Evolutionary conservation across 2,888 invertebrate genomes (phyloP), one percentile per base, ranked within the genome.

Genomic region (Phyllotreta striolata): DNA sequence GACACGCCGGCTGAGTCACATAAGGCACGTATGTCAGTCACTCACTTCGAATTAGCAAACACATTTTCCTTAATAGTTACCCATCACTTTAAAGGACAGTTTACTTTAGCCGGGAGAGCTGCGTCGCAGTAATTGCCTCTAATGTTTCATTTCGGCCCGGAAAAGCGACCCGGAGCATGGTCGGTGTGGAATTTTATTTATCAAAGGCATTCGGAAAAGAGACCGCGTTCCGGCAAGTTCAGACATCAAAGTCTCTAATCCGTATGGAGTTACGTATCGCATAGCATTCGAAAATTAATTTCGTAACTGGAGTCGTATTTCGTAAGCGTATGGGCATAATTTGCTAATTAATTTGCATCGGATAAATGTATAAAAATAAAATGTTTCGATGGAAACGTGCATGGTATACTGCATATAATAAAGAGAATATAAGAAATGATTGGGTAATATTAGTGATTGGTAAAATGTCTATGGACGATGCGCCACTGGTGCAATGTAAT

Each of bases 21-120:
- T 24, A 24, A 24, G 55, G 43, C 55, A 55, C 43, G 34, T 43
- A 55, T 9, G 55, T 41, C 34, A 41, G 55, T 55, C 55, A 55
- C 24, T 55, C 55, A 55, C 8, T 54, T n/a, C 24, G 55, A 55
- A 55, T 55, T 55, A 55, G 55, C 55, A 55, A 55, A 55, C 55
- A 55, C 55, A 55, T 55, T 55, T 40, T 34, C 55, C 55, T 24
- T 55, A 55, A 54, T 41, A 55, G 55, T 55, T 41, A 41, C 55
- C 55, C 54, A 39, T 54, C 55, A 55, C 55, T 55, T 55, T 55
- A 43, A 43, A 35, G 43, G 55, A 55, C 55, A 55, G 55, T 55
- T 55, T 55, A 55, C 55, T 55, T 55, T 55, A 55, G 55, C 41
- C n/a, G 34, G 40, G 39, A 10, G 54, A 40, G 40, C 54, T 9